Base-by-base conservation (phyloP, 2,888 invertebrate genomes). In the Ceraclea dissimilis region DNA sequence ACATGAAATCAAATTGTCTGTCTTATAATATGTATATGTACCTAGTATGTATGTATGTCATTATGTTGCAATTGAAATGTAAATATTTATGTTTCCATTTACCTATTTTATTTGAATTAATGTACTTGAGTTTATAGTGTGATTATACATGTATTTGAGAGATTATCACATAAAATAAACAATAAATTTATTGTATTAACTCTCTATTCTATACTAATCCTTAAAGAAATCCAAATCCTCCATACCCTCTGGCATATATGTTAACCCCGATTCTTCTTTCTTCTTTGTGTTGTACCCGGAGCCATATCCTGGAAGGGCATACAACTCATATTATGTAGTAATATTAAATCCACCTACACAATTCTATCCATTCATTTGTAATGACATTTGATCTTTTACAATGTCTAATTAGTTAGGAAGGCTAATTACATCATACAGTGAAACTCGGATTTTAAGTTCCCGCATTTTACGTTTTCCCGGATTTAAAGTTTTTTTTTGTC, bases 241-340 rank as follows among this genome's bases (percentile, higher is more conserved):
- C 66, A 86, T 69, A 60, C 82, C 85, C 63, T 83, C 80, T 6
- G 88, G 88, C 81, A 88, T 79, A 66, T 85, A 88, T 34, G 70
- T 72, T 16, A 83, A 68, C 50, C 79, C 79, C 4, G 82, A 82
- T 48, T 75, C 71, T 26, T 80, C 75, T 64, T 78, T 79, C 56
- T 82, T 75, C 34, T 67, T 65, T 63, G 74, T 71, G 65, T 84
- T 84, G 64, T 84, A 84, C 11, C 79, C 81, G 66, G 75, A 76
- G 17, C 81, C 83, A 67, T 84, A 86, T 51, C 84, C 86, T 86
- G 68, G 59, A 70, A 69, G 13, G 16, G 10, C 13, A 43, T n/a
- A 22, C 46, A 48, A 58, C 49, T 34, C 5, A 46, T 8, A 19
- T 46, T 19, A 56, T 55, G 18, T 33, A 1, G 2, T 16, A n/a